Evolutionary conservation across 2,888 invertebrate species (phyloP), one percentile per base, ranked within the genome.

Genomic region (Amphipoea oculea): DNA sequence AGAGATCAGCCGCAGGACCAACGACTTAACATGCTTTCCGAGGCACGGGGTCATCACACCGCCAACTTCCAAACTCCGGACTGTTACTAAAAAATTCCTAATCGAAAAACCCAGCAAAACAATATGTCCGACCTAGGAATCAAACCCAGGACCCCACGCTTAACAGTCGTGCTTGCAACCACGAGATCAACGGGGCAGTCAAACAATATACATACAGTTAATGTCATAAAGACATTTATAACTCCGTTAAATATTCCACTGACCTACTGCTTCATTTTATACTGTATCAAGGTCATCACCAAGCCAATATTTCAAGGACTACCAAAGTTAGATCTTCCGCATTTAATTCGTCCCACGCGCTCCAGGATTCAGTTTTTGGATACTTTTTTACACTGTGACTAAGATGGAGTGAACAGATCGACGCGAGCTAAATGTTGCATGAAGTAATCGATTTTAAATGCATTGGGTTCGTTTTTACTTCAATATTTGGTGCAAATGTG

Each of bases 301-400:
- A 20, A n/a, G 60, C 9, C n/a, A 76, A 48, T 11, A 4, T 66
- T 78, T 48, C 60, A 79, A 51, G 78, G 79, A 29, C 29, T 78
- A 20, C 23, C 40, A 60, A 79, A 42, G 29, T 29, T 42, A 51
- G 57, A 4, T 65, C 72, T 79, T 72, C 69, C 76, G 77, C 54
- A 51, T 76, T 69, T 51, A 57, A 73, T 69, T 80, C 74, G 69
- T 57, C 54, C n/a, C 63, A 51, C 70, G 36, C 23, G 54, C 51
- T 68, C 17, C 40, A n/a, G 76, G 42, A 82, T 66, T 51, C 60
- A 23, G 40, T 67, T 85, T 85, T 51, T 66, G 57, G 17, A 42
- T 70, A 57, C 73, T 81, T 85, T 76, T 84, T 81, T 85, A 69
- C 20, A 11, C 65, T 70, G 63, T 82, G 74, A 77, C 77, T 85